Conservation (phyloP, 1,140 invertebrate genomes). For the Cotesia chilonis region DNA sequence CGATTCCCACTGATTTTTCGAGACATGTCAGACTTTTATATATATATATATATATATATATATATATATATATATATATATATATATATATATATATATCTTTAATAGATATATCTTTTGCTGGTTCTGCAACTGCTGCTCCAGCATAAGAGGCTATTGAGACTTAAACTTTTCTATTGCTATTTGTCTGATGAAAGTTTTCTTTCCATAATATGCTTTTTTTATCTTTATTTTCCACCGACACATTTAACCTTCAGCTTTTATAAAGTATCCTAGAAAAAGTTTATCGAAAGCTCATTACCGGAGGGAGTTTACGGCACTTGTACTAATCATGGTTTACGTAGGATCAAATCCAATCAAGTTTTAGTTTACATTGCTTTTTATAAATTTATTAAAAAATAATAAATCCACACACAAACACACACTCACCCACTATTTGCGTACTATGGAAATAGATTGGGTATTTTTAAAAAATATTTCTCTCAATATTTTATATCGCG, state of each 20-base stretch:
- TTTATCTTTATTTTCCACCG: background rate
- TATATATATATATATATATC: background rate
- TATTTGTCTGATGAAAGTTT: no score
- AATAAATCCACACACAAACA: no score
- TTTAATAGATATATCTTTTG: background rate
- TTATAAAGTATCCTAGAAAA: slow-evolving; percentile 1
- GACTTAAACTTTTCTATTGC: no score
- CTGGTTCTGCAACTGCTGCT: background rate
- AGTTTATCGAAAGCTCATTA: slow-evolving; percentile 20
- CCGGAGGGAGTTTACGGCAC: background rate
- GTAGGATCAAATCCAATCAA: background rate
- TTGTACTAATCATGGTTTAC: slow-evolving; percentile 5
- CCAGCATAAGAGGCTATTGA: no score
- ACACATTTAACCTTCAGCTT: background rate
- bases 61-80: background rate
- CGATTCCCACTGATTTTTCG: background rate
- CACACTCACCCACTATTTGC: no score
- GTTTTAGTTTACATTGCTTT: no score
- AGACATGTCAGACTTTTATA: background rate
- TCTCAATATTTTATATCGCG: no score
- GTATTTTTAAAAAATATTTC: no score
- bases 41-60: background rate
- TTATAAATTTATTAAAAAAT: no score
- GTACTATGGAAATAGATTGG: no score
- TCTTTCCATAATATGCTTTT: no score